phyloP scores from a whole-genome alignment of 2,113 vertebrate species.

The Ptilonorhynchus violaceus region DNA sequence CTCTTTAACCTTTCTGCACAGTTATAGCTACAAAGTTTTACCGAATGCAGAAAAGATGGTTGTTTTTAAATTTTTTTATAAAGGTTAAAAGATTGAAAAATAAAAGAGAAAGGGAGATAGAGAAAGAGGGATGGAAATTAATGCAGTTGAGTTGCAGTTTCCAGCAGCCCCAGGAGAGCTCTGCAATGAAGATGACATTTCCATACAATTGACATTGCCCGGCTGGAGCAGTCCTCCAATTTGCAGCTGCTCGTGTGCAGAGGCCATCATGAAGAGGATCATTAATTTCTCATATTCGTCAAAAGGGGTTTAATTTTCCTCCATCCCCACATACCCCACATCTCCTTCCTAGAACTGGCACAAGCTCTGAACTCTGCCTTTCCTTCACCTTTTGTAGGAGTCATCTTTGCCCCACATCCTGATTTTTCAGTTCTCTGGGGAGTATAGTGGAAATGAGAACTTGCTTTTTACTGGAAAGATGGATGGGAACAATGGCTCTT shows the following conservation, averaged over 20 bases:
- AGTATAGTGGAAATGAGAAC: background rate
- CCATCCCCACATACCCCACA: background rate
- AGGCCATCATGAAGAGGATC: constrained; percentile 42
- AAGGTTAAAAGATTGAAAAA: constrained; percentile 52
- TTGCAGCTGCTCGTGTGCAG: constrained; percentile 26
- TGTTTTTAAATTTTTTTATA: background rate
- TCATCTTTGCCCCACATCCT: background rate
- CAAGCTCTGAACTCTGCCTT: background rate
- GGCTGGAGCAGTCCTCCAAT: constrained; percentile 31
- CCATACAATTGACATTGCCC: constrained; percentile 60
- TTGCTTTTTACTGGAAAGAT: background rate
- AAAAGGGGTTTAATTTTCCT: background rate
- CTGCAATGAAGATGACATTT: constrained; percentile 59
- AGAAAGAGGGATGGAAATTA: constrained; percentile 36
- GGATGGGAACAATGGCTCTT: background rate
- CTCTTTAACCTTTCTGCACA: constrained; percentile 41
- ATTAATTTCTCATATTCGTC: constrained; percentile 44
- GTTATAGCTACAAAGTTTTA: background rate
- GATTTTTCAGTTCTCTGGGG: background rate
- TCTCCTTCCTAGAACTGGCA: background rate
- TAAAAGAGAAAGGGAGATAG: background rate
- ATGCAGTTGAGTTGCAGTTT: constrained; percentile 15
- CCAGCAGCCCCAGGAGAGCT: constrained; percentile 14
- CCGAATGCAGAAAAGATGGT: background rate
- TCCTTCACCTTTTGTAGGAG: background rate